Conservation (phyloP, 1,140 invertebrate species). For the Drosophila sulfurigaster region DNA sequence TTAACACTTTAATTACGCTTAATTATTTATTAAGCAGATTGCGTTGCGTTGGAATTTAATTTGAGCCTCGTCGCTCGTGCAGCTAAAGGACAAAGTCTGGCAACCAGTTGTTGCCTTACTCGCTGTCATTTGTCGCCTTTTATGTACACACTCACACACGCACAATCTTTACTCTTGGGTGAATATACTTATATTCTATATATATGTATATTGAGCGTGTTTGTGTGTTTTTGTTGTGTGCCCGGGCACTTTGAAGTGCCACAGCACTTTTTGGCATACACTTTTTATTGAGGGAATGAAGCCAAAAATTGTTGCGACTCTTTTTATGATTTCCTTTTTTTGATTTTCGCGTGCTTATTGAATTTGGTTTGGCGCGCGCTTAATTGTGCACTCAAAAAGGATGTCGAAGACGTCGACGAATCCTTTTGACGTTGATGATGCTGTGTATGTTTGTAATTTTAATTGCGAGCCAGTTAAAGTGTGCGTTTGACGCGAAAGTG, state of each 20-base stretch:
- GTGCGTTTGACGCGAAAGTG: slow-evolving; percentile 46
- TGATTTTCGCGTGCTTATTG: slow-evolving; percentile 13
- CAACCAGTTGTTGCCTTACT: slow-evolving; percentile 49
- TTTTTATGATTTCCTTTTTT: slow-evolving; percentile 8
- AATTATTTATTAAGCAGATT: slow-evolving; percentile 61
- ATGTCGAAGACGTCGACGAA: slow-evolving; percentile 9
- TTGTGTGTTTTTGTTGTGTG: slow-evolving; percentile 1
- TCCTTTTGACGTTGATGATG: background rate
- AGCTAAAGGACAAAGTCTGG: slow-evolving; percentile 30
- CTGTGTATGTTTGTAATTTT: slow-evolving; percentile 11
- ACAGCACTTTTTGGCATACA: slow-evolving; percentile 46
- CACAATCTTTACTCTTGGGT: slow-evolving; percentile 20
- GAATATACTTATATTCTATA: background rate
- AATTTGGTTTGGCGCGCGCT: slow-evolving; percentile 32
- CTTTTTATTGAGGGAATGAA: slow-evolving; percentile 23
- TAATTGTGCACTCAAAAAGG: slow-evolving; percentile 38
- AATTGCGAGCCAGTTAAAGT: slow-evolving; percentile 48
- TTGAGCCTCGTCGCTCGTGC: slow-evolving; percentile 24
- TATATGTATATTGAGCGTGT: background rate
- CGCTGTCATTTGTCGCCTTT: slow-evolving; percentile 47
- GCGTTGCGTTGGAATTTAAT: slow-evolving; percentile 55
- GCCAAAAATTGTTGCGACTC: slow-evolving; percentile 10
- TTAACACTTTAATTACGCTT: slow-evolving; percentile 55
- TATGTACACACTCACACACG: background rate
- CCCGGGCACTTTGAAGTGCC: slow-evolving; percentile 52